Evolutionary conservation across 2,113 vertebrate genomes (phyloP), one percentile per base, ranked within the genome.

Genomic region (Limnothrissa miodon): DNA sequence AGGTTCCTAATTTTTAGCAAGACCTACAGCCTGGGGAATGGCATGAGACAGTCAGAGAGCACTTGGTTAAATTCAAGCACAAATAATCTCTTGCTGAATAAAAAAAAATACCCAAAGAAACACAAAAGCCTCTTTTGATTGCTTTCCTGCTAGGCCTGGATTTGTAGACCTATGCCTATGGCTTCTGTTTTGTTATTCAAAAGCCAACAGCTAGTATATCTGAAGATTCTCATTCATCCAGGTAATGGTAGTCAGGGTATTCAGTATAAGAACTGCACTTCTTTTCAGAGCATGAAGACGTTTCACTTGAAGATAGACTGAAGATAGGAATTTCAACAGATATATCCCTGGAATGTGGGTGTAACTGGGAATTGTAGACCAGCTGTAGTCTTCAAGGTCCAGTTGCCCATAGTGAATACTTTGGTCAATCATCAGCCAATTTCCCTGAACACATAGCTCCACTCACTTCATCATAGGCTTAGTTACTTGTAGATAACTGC

Each of bases 111-210:
- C 51, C 51, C 51, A 56, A 19, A 23, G 2, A 74, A 36, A 17
- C 66, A 74, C 66, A 74, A 74, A 36, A 36, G 66, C 29, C 66
- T 15, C 66, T 74, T n/a, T 74, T 15, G 66, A 74, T 74, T 39
- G 4, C 66, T 74, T 33, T 33, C 1, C 51, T 56, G 21, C n/a
- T n/a, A 5, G 23, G 19, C 66, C 29, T 74, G 66, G 33, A 15
- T 74, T 74, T 5, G 21, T 36, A 19, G 17, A 5, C 23, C 4
- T 56, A 23, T 56, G 17, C 5, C 23, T 23, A 23, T 56, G n/a
- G n/a, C n/a, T 15, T 70, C 33, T 29, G 3, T 70, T 33, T 70
- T 70, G 25, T 70, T 11, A 19, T 36, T 2, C 11, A n/a, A 1
- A 25, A 66, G 33, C 25, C 62, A 70, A 70, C 36, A 2, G n/a